A percentile compares a stretch with the other conserved stretches of the same genome.
These are phyloP conservation scores for Thereva unica DNA, from an alignment of 2,888 invertebrate genomes.

Conservation along the genomic window DNA sequence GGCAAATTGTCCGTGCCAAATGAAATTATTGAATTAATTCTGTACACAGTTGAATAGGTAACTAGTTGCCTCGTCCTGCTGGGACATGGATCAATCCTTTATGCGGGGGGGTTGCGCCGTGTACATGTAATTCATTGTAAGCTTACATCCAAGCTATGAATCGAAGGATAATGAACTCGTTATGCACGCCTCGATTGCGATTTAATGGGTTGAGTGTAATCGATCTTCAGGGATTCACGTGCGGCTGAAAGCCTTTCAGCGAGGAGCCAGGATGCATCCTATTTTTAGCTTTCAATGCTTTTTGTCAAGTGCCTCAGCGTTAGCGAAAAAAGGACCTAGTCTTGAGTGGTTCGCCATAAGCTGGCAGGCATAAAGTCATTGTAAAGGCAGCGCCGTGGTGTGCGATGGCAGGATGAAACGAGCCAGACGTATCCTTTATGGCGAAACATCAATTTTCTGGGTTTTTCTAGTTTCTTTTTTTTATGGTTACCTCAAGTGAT, in stretches of 20 bases:
- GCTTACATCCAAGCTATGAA: constrained; percentile 8
- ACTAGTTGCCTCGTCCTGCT: constrained; percentile 5
- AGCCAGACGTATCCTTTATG: no score
- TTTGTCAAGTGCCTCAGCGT: no score
- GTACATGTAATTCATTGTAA: background rate
- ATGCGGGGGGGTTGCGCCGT: constrained; percentile 2
- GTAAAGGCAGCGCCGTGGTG: no score
- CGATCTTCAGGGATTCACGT: constrained; percentile 36
- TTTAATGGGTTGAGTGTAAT: constrained; percentile 40
- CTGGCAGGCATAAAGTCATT: no score
- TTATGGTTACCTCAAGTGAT: no score
- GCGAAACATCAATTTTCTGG: no score
- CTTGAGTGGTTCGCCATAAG: no score
- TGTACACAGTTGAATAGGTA: constrained; percentile 7
- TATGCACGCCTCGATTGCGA: constrained; percentile 34
- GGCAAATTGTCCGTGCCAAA: constrained; percentile 30
- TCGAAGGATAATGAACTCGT: constrained; percentile 28
- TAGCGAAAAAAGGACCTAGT: no score
- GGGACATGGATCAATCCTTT: constrained; percentile 21
- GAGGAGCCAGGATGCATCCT: no score
- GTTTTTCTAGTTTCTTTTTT: no score
- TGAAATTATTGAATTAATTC: constrained; percentile 41
- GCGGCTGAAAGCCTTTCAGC: background rate
- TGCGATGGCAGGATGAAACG: no score
- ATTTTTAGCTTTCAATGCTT: no score